Evolutionary conservation across 2,113 vertebrate species (phyloP), one percentile per base, ranked within the genome.

Genomic region (Stigmatopora argus): DNA sequence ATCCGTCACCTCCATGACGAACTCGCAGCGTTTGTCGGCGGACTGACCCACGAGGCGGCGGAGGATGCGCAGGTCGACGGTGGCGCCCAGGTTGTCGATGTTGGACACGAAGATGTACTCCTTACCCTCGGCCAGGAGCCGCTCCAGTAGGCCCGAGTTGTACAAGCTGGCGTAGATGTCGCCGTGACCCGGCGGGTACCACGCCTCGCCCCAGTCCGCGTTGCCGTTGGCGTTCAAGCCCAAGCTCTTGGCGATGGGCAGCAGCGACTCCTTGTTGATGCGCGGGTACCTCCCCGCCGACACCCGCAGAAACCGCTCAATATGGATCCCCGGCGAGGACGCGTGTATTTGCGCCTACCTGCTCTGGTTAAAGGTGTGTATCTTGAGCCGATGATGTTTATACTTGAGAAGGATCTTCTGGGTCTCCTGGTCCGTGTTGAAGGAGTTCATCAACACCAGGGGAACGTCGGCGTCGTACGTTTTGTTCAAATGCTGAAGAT

Each of bases 71-170:
- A 99, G 93, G 90, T 99, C 97, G 59, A 99, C 96, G 0, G 96
- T 99, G 85, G 97, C 97, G 5, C 97, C 97, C 88, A 99, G 91
- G 82, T 99, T 99, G 89, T 99, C 97, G 66, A 99, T 99, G 85
- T 99, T 99, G 78, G 97, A 99, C 79, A 98, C 95, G 67, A 99
- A 99, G 88, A 99, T 94, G 81, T 98, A 99, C 73, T 99, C 97
- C 80, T 98, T 98, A 64, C 95, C 95, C 79, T 98, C 91, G 17
- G 69, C 83, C 0, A 98, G 92, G 21, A 99, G 91, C 75, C 89
- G 91, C 66, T 95, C 93, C 65, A 99, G 85, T 81, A 99, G 90
- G 62, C 97, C 97, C 0, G 95, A 98, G 87, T 97, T 97, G 80
- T 93, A 93, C 88, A 99, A 97, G 77, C 96, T 98, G 85, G 93